phyloP scores from a whole-genome alignment of 2,113 vertebrate genomes.

The Myotis brandtii region DNA sequence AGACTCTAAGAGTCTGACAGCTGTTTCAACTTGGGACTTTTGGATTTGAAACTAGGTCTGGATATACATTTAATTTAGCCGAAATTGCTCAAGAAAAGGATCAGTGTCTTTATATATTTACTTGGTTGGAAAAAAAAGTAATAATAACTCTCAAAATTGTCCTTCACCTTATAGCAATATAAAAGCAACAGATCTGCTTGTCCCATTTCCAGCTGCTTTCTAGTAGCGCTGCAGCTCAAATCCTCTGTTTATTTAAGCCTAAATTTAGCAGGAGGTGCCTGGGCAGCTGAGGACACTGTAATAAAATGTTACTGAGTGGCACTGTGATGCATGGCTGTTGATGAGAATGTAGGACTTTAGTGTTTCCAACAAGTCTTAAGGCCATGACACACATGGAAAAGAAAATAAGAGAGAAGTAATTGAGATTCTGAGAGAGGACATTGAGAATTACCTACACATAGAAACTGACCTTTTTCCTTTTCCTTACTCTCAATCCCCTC shows the following conservation, averaged over 20 bases:
- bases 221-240: slow-evolving; percentile 50
- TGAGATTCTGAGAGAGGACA: slow-evolving; percentile 53
- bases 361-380: slow-evolving; percentile 56
- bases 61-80: background rate
- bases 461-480: slow-evolving; percentile 32
- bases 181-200: background rate
- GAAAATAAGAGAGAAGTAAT: slow-evolving; percentile 62
- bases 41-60: background rate
- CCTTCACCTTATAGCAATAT: background rate
- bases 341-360: background rate
- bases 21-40: background rate
- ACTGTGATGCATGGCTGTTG: background rate
- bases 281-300: slow-evolving; percentile 68
- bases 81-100: background rate
- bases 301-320: slow-evolving; percentile 24
- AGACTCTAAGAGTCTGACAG: background rate
- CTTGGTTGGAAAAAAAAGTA: background rate
- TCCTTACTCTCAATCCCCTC: background rate
- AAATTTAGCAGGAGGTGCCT: slow-evolving; percentile 69
- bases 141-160: background rate
- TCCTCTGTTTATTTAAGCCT: slow-evolving; percentile 59
- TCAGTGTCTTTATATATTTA: background rate
- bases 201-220: slow-evolving; percentile 58
- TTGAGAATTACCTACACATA: slow-evolving; percentile 39
- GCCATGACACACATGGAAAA: slow-evolving; percentile 64